Evolutionary conservation across 2,888 invertebrate genomes (phyloP).

Genomic region (Cantharis nigra): DNA sequence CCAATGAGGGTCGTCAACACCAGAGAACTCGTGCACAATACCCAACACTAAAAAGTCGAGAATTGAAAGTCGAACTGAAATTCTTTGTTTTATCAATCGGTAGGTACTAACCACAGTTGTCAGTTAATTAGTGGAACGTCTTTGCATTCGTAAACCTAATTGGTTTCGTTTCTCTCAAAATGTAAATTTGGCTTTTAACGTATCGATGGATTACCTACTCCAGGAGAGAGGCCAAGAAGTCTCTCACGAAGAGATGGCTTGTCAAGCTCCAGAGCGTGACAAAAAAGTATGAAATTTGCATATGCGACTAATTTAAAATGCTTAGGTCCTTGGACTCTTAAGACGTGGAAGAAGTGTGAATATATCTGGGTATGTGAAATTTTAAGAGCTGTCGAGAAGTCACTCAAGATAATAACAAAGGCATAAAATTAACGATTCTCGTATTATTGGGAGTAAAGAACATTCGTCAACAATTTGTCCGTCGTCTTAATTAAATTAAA

Average conservation of each 20-base stretch:
- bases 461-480: conserved; percentile 50
- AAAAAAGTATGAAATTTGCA: background rate
- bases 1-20: conserved; percentile 43
- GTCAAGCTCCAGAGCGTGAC: background rate
- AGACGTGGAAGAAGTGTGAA: background rate
- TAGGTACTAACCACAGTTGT: conserved; percentile 17
- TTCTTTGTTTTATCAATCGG: conserved; percentile 27
- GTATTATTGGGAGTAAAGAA: conserved; percentile 44
- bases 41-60: conserved; percentile 28
- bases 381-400: conserved; percentile 15
- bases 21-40: conserved; percentile 40
- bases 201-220: background rate
- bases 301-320: background rate
- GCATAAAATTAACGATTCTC: conserved; percentile 41
- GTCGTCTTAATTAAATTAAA: conserved; percentile 55
- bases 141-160: conserved; percentile 32
- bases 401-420: conserved; percentile 20
- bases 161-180: conserved; percentile 5
- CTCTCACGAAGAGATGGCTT: background rate
- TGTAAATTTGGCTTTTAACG: background rate
- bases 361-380: conserved; percentile 17
- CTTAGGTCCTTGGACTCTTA: background rate
- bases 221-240: background rate
- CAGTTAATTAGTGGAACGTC: conserved; percentile 40
- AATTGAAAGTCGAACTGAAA: conserved; percentile 28